Base-by-base conservation (phyloP, 2,888 invertebrate genomes). In the Bellardia pandia region DNA sequence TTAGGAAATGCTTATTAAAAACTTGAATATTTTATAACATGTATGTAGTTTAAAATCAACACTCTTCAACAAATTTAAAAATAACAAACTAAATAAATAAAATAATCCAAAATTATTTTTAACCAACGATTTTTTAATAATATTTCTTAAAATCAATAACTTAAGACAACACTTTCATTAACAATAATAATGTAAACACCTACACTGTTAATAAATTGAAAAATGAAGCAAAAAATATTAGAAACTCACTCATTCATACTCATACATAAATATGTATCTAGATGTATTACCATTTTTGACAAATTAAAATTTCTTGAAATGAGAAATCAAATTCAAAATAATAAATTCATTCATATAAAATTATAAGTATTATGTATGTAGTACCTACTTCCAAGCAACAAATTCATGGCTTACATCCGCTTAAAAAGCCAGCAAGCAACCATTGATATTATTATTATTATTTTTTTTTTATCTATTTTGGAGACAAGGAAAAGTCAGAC, bases 331-430 rank as follows among this genome's bases (percentile, higher is more conserved):
- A 48, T 33, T 33, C 14, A 48, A 14, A 62, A 60, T 23, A 72
- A 74, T 58, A 72, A 75, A 85, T 80, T 80, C 40, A 85, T 85
- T 85, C 74, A 71, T 71, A 53, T 62, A 66, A 76, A 53, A 13
- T 56, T 56, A 23, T 8, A 37, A 40, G 72, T 40, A 5, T 23
- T 53, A 42, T 40, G 7, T 37, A 16, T 60, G n/a, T 51, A 66
- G 33, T 81, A 48, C 37, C 30, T 64, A 77, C 16, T 64, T 62
- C 30, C 33, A 37, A 71, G 37, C 9, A 42, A 45, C 60, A 42
- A 72, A 81, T 72, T 81, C 68, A 82, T 69, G 51, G 37, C 56
- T 82, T 78, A 87, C 87, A 87, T 87, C 87, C 87, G 87, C 75
- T 48, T 87, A 60, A 78, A 60, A 76, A 56, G 7, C 14, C 66